Evolutionary conservation across 2,888 invertebrate genomes (phyloP).

Genomic region (Hypselothyrea guttata): DNA sequence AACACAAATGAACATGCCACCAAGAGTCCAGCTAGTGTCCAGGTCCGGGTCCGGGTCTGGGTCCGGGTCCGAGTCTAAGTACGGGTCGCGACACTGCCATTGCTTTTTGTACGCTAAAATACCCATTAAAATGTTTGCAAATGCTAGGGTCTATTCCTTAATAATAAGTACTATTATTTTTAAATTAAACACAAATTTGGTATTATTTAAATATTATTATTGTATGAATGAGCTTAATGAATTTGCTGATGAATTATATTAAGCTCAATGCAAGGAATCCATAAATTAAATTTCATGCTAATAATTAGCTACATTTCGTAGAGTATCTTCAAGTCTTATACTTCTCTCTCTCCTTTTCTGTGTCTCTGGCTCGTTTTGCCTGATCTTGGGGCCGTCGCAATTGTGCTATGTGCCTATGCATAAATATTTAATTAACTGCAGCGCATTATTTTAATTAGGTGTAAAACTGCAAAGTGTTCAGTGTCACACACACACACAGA

Average conservation of each 20-base stretch:
- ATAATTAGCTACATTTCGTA: no score
- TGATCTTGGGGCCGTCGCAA: slow-evolving; percentile 39
- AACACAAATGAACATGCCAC: slow-evolving; percentile 25
- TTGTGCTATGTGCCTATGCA: slow-evolving; percentile 70
- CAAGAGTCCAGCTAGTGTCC: slow-evolving; percentile 23
- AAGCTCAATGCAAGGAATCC: no score
- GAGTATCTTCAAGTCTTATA: no score
- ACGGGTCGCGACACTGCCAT: slow-evolving; percentile 39
- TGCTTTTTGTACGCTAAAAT: slow-evolving; percentile 3
- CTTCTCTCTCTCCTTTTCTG: no score
- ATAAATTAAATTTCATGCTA: no score
- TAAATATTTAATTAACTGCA: slow-evolving; percentile 83
- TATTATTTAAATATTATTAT: no score
- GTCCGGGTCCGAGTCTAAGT: slow-evolving; percentile 1
- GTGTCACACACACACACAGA: slow-evolving; percentile 12
- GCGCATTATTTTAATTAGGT: slow-evolving; percentile 83
- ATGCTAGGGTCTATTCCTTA: no score
- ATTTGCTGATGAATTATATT: no score
- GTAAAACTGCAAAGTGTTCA: slow-evolving; percentile 78
- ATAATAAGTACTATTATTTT: no score
- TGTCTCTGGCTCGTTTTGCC: slow-evolving; percentile 7
- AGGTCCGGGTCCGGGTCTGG: background rate
- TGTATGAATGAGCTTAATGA: no score
- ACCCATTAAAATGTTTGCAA: no score
- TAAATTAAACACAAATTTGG: no score